A percentile compares a stretch with the other conserved stretches of the same genome.
Conservation (phyloP, 2,113 vertebrate genomes). For the Greenwoodochromis staneri region DNA sequence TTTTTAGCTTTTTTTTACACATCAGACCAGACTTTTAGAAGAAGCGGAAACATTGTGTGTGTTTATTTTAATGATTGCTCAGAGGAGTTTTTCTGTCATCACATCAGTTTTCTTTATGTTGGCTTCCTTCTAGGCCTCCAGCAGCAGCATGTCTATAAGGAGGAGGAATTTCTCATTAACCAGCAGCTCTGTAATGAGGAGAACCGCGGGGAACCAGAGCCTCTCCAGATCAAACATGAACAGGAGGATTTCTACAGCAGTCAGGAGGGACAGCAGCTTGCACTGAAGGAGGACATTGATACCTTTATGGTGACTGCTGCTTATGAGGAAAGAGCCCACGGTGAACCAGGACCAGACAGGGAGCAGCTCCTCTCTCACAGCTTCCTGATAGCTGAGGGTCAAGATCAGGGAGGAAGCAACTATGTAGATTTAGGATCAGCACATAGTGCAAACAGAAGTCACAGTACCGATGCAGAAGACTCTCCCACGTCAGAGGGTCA, state of each 20-base stretch:
- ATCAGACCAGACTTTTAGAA: neutral
- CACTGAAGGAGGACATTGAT: neutral
- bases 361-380: neutral
- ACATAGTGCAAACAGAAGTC: neutral
- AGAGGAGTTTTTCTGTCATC: rapidly evolving
- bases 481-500: neutral
- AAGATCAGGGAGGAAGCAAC: neutral
- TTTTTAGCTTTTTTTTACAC: neutral
- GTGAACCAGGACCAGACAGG: neutral
- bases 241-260: neutral
- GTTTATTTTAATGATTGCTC: neutral
- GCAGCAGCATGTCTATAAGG: neutral
- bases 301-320: neutral
- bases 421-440: neutral
- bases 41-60: neutral
- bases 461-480: neutral
- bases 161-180: neutral
- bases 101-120: neutral
- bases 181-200: neutral
- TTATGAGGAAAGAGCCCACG: neutral
- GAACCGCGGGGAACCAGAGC: neutral
- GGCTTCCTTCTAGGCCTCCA: neutral
- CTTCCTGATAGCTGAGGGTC: neutral
- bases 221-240: neutral
- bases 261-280: neutral